Conservation (phyloP, 2,113 vertebrate species). For the Dicaeum eximium region DNA sequence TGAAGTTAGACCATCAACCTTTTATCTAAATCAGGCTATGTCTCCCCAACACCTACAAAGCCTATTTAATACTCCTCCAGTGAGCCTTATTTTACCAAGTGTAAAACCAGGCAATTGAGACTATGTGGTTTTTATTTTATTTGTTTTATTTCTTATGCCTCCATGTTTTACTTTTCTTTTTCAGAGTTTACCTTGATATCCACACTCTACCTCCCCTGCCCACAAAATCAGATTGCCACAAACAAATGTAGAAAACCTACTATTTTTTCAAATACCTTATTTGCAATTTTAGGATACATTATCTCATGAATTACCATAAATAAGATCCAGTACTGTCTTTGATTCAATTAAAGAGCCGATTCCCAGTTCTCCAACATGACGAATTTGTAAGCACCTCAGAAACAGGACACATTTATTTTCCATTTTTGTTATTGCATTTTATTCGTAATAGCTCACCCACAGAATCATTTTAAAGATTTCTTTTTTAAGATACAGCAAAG, state of each 20-base stretch:
- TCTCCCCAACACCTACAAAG: background rate
- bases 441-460: background rate
- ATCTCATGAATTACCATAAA: background rate
- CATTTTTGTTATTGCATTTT: background rate
- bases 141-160: background rate
- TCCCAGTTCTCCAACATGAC: background rate
- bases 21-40: background rate
- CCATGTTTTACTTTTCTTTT: background rate
- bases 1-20: background rate
- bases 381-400: background rate
- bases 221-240: background rate
- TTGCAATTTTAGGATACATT: background rate
- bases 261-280: background rate
- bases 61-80: background rate
- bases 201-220: background rate
- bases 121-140: background rate
- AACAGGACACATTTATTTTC: background rate
- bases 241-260: background rate
- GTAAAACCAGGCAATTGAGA: background rate
- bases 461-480: background rate
- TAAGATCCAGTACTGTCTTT: background rate
- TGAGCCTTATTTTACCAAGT: background rate
- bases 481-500: background rate
- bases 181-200: background rate
- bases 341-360: background rate